Percentiles rank a stretch among this genome's conserved stretches.
These are phyloP conservation scores for Synanthedon myopaeformis DNA, from an alignment of 2,888 invertebrate species.

Conservation along the genomic window DNA sequence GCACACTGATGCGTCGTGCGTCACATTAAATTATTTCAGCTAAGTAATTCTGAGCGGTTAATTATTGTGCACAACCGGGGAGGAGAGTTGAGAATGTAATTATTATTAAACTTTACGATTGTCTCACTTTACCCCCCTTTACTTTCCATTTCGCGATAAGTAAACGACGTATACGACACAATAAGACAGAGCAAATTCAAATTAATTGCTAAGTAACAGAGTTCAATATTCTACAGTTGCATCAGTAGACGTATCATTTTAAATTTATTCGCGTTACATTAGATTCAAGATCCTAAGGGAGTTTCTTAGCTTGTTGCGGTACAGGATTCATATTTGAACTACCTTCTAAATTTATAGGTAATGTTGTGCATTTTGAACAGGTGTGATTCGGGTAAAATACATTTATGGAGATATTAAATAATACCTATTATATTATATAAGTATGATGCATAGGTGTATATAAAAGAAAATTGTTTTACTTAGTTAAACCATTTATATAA, in stretches of 20 bases:
- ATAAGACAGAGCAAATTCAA: slow-evolving; percentile 16
- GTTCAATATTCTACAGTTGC: slow-evolving; percentile 18
- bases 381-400: background rate
- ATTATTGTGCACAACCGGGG: slow-evolving; percentile 67
- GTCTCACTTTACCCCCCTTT: slow-evolving; percentile 70
- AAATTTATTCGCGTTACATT: slow-evolving; percentile 28
- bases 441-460: too few relatives aligned
- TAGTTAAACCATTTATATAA: too few relatives aligned
- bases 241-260: slow-evolving; percentile 11
- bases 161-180: slow-evolving; percentile 22
- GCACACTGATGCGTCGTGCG: slow-evolving; percentile 42
- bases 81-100: slow-evolving; percentile 70
- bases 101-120: slow-evolving; percentile 72
- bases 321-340: slow-evolving; percentile 63
- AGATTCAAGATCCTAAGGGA: slow-evolving; percentile 60
- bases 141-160: slow-evolving; percentile 17
- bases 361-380: background rate
- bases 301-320: slow-evolving; percentile 65
- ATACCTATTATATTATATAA: background rate
- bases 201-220: slow-evolving; percentile 15
- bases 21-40: slow-evolving; percentile 70
- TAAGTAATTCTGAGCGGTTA: slow-evolving; percentile 71
- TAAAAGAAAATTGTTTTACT: too few relatives aligned
- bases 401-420: background rate
- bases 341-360: slow-evolving; percentile 16